Base-by-base conservation (phyloP, 2,797 vertebrate species). In the Serranus cabrilla region DNA sequence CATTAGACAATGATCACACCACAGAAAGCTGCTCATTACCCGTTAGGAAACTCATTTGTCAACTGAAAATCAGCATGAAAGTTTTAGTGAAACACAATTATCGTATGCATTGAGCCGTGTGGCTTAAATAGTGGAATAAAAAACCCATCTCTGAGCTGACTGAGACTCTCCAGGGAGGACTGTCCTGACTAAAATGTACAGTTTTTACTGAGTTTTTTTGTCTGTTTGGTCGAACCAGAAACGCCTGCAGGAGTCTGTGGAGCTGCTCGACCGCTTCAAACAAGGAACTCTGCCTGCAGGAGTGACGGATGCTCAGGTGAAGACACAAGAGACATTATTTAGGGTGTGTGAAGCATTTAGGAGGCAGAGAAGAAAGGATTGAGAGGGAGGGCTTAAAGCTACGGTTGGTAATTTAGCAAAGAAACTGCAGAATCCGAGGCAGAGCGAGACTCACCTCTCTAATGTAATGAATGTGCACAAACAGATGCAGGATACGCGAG, bases 291-390 rank as follows among this genome's bases (percentile, higher is more conserved):
- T 97, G 71, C 93, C 94, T 55, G 89, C 95, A 0, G 96, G 95
- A 84, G 95, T 97, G 80, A 97, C 97, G 14, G 93, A 97, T 67
- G 93, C 95, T 39, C 95, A 98, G 96, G 97, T 99, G 91, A 90
- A 70, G 1, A 42, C 51, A 8, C 50, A 25, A 0, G 11, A 54
- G n/a, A 74, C 52, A 16, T 40, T 13, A 46, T n/a, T 59, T 18
- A 27, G 10, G 18, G 6, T 10, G 43, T 67, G 49, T 71, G 34
- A 34, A 34, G 34, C 34, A 34, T 34, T 34, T 7, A 9, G 34
- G 34, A 34, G 64, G 58, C 37, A 51, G 17, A 50, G 31, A 45
- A 59, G 20, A 16, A 12, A 43, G 4, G 7, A 27, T 40, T 56
- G 18, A 12, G 5, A 14, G n/a, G 14, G 43, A 66, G 4, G 50